Conservation (phyloP, 2,113 vertebrate species). For the Labeo rohita region DNA sequence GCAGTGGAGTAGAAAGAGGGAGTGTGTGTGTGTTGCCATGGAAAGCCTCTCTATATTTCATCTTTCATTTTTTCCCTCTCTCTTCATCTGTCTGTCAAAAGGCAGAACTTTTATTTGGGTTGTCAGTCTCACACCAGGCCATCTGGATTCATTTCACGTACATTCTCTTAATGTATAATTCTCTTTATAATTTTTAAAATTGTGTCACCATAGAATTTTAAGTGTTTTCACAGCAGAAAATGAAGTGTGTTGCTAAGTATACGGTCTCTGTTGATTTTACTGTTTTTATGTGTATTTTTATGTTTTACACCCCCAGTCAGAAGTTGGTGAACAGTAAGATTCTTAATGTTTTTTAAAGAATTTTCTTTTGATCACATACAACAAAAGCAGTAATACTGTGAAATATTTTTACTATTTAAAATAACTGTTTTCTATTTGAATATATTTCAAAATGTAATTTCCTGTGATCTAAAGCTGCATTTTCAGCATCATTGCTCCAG, state of each 20-base stretch:
- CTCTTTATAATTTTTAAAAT: constrained; percentile 11
- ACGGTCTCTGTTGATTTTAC: background rate
- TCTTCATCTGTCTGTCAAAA: background rate
- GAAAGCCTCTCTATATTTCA: background rate
- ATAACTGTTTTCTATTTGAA: no score
- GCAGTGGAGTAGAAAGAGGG: constrained; percentile 57
- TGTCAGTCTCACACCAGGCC: constrained; percentile 5
- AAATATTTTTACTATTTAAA: no score
- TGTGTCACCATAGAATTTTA: background rate
- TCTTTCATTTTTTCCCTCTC: constrained; percentile 14
- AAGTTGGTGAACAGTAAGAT: no score
- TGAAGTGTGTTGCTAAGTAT: background rate
- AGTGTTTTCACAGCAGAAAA: background rate
- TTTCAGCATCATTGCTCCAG: no score
- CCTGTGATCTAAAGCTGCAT: no score
- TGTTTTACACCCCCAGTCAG: background rate
- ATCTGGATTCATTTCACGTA: background rate
- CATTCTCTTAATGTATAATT: constrained; percentile 5
- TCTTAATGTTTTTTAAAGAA: no score
- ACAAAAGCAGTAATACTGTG: no score
- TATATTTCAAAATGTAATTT: no score
- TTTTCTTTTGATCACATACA: no score
- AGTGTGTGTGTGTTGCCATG: constrained; percentile 11
- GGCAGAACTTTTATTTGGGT: constrained; percentile 33
- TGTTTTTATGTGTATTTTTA: background rate